A percentile compares a stretch with the other conserved stretches of the same genome.
Conservation (phyloP, 2,888 invertebrate species). For the Eutolmus rufibarbis region DNA sequence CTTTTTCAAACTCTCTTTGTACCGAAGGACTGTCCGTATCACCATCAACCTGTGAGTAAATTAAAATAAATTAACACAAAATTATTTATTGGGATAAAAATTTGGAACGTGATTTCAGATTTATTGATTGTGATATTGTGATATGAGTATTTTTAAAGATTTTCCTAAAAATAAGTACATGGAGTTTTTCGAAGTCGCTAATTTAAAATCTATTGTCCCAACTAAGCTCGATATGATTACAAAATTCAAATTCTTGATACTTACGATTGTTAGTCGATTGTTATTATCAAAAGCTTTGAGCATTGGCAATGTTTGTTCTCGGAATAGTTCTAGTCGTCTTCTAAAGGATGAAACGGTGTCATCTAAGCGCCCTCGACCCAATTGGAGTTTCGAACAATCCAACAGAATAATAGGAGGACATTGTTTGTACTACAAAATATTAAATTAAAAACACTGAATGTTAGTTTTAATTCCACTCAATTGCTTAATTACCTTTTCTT, state of each 20-base stretch:
- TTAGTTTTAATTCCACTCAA: not conserved
- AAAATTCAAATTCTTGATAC: no score
- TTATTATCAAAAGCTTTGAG: slow-evolving; percentile 83
- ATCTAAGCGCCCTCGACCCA: slow-evolving; percentile 83
- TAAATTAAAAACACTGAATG: not conserved
- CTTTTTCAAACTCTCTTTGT: slow-evolving; percentile 77
- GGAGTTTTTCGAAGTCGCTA: no score
- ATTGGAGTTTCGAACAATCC: slow-evolving; percentile 89
- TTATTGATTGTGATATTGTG: no score
- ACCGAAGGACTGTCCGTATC: slow-evolving; percentile 83
- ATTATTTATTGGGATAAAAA: no score
- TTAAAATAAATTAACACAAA: not conserved
- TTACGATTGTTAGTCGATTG: slow-evolving; percentile 83
- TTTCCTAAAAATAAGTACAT: no score
- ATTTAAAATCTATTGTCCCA: no score
- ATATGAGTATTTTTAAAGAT: no score
- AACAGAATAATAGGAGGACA: slow-evolving; percentile 82
- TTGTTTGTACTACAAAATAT: slow-evolving; percentile 72
- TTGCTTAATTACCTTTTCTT: slow-evolving; percentile 75
- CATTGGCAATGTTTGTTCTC: slow-evolving; percentile 88
- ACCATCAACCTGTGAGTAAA: slow-evolving; percentile 74
- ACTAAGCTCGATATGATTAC: no score
- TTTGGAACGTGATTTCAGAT: no score
- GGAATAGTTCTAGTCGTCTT: slow-evolving; percentile 82
- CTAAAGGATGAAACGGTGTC: slow-evolving; percentile 88